These are phyloP conservation scores for Hoplias malabaricus DNA, from an alignment of 2,113 vertebrate species.

Conservation along the genomic window DNA sequence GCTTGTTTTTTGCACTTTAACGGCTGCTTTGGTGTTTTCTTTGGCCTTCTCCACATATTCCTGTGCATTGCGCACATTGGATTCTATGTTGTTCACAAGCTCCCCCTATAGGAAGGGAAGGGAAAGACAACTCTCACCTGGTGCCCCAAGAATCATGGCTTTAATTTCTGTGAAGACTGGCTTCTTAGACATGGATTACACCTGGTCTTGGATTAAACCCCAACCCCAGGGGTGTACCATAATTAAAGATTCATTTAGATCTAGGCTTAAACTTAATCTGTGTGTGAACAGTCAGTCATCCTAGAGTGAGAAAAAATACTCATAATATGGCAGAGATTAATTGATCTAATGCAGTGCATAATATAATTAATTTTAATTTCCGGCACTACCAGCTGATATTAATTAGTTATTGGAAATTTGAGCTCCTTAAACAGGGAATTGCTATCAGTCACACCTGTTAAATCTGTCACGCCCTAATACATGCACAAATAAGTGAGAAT, in stretches of 20 bases:
- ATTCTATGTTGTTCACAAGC: conserved; percentile 76
- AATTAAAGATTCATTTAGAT: background rate
- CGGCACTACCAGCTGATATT: too few relatives aligned
- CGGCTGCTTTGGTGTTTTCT: conserved; percentile 67
- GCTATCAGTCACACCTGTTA: background rate
- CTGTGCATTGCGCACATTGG: conserved; percentile 61
- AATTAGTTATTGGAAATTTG: too few relatives aligned
- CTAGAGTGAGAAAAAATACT: background rate
- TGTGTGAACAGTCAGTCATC: background rate
- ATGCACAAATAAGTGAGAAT: background rate
- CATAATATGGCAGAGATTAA: background rate
- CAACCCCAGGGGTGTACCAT: background rate
- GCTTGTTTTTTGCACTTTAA: conserved; percentile 67
- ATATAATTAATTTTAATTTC: too few relatives aligned
- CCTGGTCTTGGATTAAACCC: too few relatives aligned
- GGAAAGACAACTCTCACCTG: background rate
- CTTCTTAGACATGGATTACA: background rate
- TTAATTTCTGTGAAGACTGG: background rate
- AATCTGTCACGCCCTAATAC: too few relatives aligned
- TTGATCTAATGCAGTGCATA: too few relatives aligned
- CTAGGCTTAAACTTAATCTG: background rate
- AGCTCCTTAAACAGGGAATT: background rate
- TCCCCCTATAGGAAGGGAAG: conserved; percentile 63
- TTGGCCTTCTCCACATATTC: conserved; percentile 73
- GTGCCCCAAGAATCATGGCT: background rate